Conservation (phyloP, 2,888 invertebrate genomes). For the Archips crataeganus region DNA sequence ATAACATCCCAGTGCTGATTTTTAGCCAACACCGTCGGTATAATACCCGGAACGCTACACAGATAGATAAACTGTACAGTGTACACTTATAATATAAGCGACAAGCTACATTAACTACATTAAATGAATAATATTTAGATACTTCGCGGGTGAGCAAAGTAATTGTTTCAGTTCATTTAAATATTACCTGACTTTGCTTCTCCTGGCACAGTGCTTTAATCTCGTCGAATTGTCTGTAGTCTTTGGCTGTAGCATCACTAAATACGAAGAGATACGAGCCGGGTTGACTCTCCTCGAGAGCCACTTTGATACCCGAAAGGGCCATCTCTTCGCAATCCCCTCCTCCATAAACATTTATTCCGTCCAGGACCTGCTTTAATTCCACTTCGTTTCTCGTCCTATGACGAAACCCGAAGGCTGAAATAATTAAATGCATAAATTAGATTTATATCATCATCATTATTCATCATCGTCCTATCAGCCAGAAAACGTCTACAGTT, state of each 20-base stretch:
- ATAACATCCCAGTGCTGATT: no score
- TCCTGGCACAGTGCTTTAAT: conserved; percentile 51
- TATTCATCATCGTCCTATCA: no score
- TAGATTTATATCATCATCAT: no score
- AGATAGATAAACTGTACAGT: no score
- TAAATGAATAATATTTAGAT: no score
- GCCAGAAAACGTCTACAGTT: no score
- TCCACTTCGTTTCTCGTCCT: conserved; percentile 16
- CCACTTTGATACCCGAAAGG: conserved; percentile 51
- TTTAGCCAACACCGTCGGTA: no score
- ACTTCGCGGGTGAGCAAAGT: no score
- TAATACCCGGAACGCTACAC: no score
- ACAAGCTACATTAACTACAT: no score
- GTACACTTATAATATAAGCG: no score
- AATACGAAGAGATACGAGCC: conserved; percentile 56
- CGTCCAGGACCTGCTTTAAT: conserved; percentile 15
- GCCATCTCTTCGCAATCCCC: conserved; percentile 52
- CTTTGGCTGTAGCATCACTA: conserved; percentile 57
- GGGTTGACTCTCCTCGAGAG: conserved; percentile 48
- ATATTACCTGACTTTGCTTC: conserved; percentile 47
- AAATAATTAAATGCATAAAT: background rate
- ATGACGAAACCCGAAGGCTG: background rate
- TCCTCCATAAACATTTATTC: conserved; percentile 9
- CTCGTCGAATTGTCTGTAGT: conserved; percentile 38
- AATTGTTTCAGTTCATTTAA: no score